These are phyloP conservation scores for Drosophila hawaiiensis DNA, from an alignment of 2,888 invertebrate species.

Conservation along the genomic window DNA sequence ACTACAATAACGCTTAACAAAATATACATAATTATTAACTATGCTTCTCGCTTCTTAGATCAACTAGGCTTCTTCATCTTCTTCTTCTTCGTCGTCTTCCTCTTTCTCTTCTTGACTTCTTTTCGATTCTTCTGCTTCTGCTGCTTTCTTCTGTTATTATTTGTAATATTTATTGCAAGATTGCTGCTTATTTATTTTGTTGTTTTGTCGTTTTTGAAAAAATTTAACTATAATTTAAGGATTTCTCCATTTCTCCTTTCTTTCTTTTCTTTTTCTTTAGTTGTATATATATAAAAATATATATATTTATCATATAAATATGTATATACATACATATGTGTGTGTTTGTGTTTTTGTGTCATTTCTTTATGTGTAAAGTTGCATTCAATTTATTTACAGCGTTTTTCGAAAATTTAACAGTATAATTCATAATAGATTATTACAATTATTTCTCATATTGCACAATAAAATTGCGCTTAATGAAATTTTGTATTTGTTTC, in stretches of 20 bases:
- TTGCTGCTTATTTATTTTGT: slow-evolving; percentile 38
- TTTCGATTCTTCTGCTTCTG: slow-evolving; percentile 6
- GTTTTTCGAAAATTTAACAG: slow-evolving; percentile 49
- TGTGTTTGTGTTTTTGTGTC: slow-evolving; percentile 12
- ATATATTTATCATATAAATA: slow-evolving; percentile 45
- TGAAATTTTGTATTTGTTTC: slow-evolving; percentile 15
- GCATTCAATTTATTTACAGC: slow-evolving; percentile 53
- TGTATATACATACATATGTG: slow-evolving; percentile 38
- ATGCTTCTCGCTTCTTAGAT: slow-evolving; percentile 36
- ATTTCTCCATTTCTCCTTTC: slow-evolving; percentile 6
- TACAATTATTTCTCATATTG: slow-evolving; percentile 59
- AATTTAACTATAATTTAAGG: slow-evolving; percentile 71
- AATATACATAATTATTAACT: slow-evolving; percentile 79
- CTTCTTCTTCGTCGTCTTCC: slow-evolving; percentile 14
- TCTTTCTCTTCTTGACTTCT: slow-evolving; percentile 6
- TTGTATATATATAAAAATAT: slow-evolving; percentile 65
- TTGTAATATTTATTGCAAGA: slow-evolving; percentile 55
- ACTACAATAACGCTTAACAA: slow-evolving; percentile 80
- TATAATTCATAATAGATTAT: slow-evolving; percentile 52
- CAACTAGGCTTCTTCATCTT: slow-evolving; percentile 52
- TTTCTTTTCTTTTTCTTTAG: slow-evolving; percentile 40
- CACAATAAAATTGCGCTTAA: slow-evolving; percentile 61
- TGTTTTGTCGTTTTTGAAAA: slow-evolving; percentile 63
- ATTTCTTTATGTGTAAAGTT: slow-evolving; percentile 20
- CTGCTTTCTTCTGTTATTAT: slow-evolving; percentile 21